phyloP scores from a whole-genome alignment of 2,797 vertebrate species.

The Paguma larvata region DNA sequence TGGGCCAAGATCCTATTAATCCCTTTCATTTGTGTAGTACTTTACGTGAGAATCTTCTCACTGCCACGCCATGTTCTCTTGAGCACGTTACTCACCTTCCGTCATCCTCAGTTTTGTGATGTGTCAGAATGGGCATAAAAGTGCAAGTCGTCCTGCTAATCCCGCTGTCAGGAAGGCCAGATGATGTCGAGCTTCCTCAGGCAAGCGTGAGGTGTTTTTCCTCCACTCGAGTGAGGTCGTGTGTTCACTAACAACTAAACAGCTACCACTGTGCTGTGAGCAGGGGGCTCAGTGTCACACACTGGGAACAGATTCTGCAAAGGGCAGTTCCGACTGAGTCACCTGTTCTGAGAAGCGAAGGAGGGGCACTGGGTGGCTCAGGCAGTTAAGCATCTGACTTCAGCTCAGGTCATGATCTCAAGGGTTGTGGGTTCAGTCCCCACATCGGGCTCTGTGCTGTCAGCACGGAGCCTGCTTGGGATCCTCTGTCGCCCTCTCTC shows the following conservation, averaged over 20 bases:
- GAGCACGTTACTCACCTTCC: neutral
- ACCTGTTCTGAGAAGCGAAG: neutral
- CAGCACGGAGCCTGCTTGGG: too few species aligned
- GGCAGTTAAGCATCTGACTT: too few species aligned
- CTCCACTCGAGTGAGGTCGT: neutral
- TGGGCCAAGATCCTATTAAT: neutral
- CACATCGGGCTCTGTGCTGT: too few species aligned
- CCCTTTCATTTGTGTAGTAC: neutral
- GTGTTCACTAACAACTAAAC: neutral
- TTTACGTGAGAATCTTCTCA: neutral
- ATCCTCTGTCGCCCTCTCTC: too few species aligned
- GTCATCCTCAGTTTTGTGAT: slow-evolving; percentile 28
- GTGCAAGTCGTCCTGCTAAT: neutral
- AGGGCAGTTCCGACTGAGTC: neutral
- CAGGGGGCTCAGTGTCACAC: accelerated
- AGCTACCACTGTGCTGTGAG: neutral
- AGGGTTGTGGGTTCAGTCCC: too few species aligned
- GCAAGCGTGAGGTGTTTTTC: neutral
- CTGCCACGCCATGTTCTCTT: neutral
- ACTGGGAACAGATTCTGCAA: neutral
- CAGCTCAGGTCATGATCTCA: too few species aligned
- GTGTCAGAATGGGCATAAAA: neutral
- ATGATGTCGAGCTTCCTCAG: neutral
- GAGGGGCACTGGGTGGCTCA: too few species aligned
- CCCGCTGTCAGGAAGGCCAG: neutral